phyloP scores from a whole-genome alignment of 2,113 vertebrate species.

The Poecilia latipinna region DNA sequence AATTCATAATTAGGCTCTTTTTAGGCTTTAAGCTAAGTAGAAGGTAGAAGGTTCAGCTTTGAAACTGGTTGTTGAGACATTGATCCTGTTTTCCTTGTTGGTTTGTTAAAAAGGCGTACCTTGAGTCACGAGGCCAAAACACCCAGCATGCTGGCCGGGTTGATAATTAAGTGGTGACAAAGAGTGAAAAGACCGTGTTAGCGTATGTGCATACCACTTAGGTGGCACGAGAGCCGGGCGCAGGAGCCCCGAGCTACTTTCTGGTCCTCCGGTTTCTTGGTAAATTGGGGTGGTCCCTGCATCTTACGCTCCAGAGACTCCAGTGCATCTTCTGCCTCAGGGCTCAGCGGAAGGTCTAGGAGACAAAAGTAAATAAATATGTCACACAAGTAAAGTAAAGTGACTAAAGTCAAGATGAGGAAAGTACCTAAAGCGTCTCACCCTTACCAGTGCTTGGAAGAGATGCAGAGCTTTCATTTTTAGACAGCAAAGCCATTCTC shows the following conservation, averaged over 20 bases:
- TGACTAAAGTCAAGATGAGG: background rate
- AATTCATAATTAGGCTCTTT: background rate
- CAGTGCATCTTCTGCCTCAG: constrained; percentile 64
- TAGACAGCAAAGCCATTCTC: constrained; percentile 84
- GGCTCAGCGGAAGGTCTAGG: constrained; percentile 62
- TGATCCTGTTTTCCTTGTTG: background rate
- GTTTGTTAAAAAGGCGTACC: background rate
- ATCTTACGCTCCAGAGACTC: constrained; percentile 74
- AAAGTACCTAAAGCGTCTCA: constrained; percentile 32
- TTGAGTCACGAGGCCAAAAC: background rate
- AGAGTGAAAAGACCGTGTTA: background rate
- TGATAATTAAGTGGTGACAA: background rate
- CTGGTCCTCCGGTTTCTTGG: constrained; percentile 51
- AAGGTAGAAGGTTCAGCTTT: background rate
- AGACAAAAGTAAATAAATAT: background rate
- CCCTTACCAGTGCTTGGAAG: constrained; percentile 61
- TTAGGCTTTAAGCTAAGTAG: background rate
- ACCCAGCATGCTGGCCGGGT: background rate
- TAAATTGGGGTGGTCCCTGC: constrained; percentile 66
- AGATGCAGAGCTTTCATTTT: constrained; percentile 49
- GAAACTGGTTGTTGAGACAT: background rate
- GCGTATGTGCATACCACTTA: constrained; percentile 59
- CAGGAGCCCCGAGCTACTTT: constrained; percentile 61
- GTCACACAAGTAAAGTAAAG: background rate
- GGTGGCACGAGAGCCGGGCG: constrained; percentile 71